Base-by-base conservation (phyloP, 2,797 vertebrate genomes). In the Ptychadena robeensis region DNA sequence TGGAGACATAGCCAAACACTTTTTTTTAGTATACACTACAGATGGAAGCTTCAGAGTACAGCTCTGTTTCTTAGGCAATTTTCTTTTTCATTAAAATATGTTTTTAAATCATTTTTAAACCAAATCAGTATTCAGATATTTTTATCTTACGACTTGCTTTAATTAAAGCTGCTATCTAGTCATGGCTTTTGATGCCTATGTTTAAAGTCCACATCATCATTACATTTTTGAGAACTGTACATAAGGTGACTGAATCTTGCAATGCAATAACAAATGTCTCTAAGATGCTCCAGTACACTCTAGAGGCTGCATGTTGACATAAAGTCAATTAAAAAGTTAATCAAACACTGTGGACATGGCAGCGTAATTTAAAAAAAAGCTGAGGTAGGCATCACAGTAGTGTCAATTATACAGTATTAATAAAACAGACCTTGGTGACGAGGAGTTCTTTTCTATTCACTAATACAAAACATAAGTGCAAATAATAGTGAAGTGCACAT, bases 71-170 rank as follows among this genome's bases (percentile, higher is more conserved):
- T 44, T 14, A 15, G 3, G 2, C 12, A 18, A 12, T 15, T 44
- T 18, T 44, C n/a, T n/a, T 44, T 15, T 40, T 9, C 4, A 14
- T 44, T 18, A 44, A 44, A 44, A 44, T 18, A 44, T 44, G 40
- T 53, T 1, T 4, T 18, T 22, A 6, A 53, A 18, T 53, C n/a
- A n/a, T n/a, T n/a, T n/a, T n/a, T n/a, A n/a, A n/a, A n/a, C 38
- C 9, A 32, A 9, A 9, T 10, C 22, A 77, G 10, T 31, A 30
- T 44, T 27, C 22, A 12, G 15, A 28, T 40, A 9, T 68, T 78
- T 76, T 76, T 76, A 65, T 76, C 66, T 4, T 18, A 65, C 28
- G 74, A 76, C 11, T 38, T 65, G 44, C 14, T 40, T 53, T 53
- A 53, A 53, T 53, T 27, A 25, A 28, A 35, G 57, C 34, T 61